Conservation (phyloP, 2,797 vertebrate genomes). For the Tauraco hartlaubi region DNA sequence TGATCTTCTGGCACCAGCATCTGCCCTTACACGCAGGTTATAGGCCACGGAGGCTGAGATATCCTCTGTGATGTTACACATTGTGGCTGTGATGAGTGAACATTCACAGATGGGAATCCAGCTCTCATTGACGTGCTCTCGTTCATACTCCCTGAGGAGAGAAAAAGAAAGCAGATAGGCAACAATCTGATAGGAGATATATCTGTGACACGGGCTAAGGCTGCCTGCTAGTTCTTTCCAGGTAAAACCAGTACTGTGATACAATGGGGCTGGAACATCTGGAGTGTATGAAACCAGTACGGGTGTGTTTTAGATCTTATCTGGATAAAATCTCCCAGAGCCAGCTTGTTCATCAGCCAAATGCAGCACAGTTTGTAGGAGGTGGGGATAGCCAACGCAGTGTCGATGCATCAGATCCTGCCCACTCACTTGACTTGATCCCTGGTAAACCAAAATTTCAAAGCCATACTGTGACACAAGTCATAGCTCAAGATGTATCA, state of each 20-base stretch:
- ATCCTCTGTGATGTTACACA: constrained; percentile 81
- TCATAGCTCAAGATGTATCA: not conserved
- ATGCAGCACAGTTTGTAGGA: not conserved
- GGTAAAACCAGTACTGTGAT: not conserved
- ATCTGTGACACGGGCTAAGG: not conserved
- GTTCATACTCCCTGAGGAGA: constrained; percentile 79
- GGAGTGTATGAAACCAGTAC: not conserved
- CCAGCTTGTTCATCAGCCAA: not conserved
- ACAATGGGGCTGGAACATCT: not conserved
- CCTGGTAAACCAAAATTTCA: not conserved
- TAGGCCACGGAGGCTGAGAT: constrained; percentile 78
- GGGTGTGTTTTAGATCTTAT: not conserved
- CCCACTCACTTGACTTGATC: not conserved
- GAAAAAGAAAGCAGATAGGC: not conserved
- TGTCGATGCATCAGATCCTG: not conserved
- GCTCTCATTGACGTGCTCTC: constrained; percentile 55
- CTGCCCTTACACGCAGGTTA: constrained; percentile 73
- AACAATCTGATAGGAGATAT: not conserved
- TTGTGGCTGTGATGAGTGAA: not conserved
- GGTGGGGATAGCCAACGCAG: not conserved
- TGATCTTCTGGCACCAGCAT: constrained; percentile 44
- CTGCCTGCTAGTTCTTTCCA: not conserved
- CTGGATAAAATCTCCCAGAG: not conserved
- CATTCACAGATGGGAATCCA: constrained; percentile 80
- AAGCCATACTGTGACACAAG: not conserved